Evolutionary conservation across 2,888 invertebrate genomes (phyloP), one percentile per base, ranked within the genome.

Genomic region (Bimastos eiseni): DNA sequence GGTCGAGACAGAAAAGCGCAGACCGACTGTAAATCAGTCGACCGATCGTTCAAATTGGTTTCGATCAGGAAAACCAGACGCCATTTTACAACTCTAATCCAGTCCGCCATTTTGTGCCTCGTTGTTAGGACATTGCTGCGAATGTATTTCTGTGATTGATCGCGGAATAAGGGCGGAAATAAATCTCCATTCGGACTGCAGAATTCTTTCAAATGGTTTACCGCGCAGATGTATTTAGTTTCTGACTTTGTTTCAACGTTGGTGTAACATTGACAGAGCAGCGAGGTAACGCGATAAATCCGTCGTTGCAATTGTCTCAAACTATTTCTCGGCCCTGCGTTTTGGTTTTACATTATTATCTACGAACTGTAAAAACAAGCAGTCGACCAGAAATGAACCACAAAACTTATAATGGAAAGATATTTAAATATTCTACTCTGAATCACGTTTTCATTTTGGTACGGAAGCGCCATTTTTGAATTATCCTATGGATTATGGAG

Each of bases 1-100:
- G 70, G 70, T 70, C 30, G 70, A 70, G 70, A 70, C 70, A 70
- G 70, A 70, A 30, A 70, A 70, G 2, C 70, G 70, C 70, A 2
- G n/a, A n/a, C 30, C 70, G 70, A n/a, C 70, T 8, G 70, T 70
- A 70, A 70, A 70, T 70, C 30, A 70, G 70, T n/a, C 70, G 11
- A 70, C 30, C n/a, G 70, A 70, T 70, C 70, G 70, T 70, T 70
- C 70, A n/a, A 70, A 70, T 70, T 70, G 70, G 70, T 70, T 70
- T 70, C 70, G 30, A 70, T 70, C 70, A n/a, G 70, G 70, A 70
- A 49, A 70, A n/a, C 70, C 70, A 70, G 70, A 70, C 70, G 70
- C n/a, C 70, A n/a, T 30, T 70, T 70, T 30, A 5, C 24, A 24
- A 49, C 24, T 49, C 49, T 49, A 49, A 49, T 49, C 24, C 49